Evolutionary conservation across 2,113 vertebrate genomes (phyloP).

Genomic region (Anguilla rostrata): DNA sequence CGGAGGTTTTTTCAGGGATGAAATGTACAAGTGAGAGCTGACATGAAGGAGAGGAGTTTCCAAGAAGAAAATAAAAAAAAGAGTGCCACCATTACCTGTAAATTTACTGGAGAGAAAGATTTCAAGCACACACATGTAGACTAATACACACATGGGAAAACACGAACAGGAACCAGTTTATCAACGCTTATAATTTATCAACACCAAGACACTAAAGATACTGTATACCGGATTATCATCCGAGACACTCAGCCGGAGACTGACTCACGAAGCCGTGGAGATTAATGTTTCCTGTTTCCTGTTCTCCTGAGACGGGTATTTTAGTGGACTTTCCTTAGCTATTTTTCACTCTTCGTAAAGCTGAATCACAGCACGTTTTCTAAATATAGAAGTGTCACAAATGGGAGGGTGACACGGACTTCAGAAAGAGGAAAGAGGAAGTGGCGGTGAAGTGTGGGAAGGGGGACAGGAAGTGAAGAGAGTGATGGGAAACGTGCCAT

Average conservation of each 20-base stretch:
- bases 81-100: neutral
- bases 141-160: neutral
- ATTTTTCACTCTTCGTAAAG: no score
- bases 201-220: neutral
- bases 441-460: neutral
- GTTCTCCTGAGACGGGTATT: neutral
- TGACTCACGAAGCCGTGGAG: neutral
- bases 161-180: neutral
- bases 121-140: neutral
- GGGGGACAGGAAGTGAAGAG: neutral
- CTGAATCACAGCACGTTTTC: neutral
- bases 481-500: neutral
- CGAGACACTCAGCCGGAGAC: neutral
- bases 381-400: neutral
- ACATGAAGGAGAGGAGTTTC: neutral
- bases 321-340: neutral
- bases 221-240: neutral
- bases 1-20: neutral
- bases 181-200: no score
- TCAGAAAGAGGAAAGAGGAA: neutral
- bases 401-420: neutral
- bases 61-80: neutral
- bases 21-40: neutral
- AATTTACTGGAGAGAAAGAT: neutral
- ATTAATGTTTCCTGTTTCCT: neutral